A percentile compares a stretch with the other conserved stretches of the same genome.
Evolutionary conservation across 2,113 vertebrate species (phyloP).

Genomic region (Pelodiscus sinensis): DNA sequence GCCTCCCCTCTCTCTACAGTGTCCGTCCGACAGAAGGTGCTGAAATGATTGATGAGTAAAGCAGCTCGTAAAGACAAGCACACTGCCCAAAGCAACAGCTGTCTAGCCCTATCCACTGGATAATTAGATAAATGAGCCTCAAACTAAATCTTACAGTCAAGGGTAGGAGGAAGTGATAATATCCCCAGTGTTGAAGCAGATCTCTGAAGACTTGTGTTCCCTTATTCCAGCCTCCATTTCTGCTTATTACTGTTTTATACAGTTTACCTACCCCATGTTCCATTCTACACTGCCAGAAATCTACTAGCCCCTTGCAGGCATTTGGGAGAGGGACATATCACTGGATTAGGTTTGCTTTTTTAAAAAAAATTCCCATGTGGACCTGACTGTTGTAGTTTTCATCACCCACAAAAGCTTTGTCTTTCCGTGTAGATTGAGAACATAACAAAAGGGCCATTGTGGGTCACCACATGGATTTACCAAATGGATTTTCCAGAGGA

Average conservation of each 20-base stretch:
- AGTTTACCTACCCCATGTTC: slow-evolving; percentile 2
- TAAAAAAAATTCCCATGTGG: too few relatives aligned
- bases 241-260: neutral
- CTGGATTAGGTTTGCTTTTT: neutral
- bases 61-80: slow-evolving; percentile 48
- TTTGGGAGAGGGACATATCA: neutral
- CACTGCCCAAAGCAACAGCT: slow-evolving; percentile 64
- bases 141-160: slow-evolving; percentile 28
- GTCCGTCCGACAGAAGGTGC: slow-evolving; percentile 37
- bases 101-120: slow-evolving; percentile 24
- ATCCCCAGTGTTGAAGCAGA: neutral
- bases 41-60: slow-evolving; percentile 69
- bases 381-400: slow-evolving; percentile 6
- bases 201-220: neutral
- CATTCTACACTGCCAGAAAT: accelerated
- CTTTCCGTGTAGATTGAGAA: neutral
- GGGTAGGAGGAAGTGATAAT: slow-evolving; percentile 7
- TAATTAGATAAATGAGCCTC: slow-evolving; percentile 63
- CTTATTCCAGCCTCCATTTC: neutral
- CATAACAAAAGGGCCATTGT: neutral
- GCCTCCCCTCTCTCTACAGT: slow-evolving; percentile 17
- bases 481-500: neutral
- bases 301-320: slow-evolving; percentile 13
- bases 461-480: slow-evolving; percentile 31
- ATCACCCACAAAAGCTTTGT: slow-evolving; percentile 34